phyloP scores from a whole-genome alignment of 2,888 invertebrate genomes.

The Mesoligia furuncula region DNA sequence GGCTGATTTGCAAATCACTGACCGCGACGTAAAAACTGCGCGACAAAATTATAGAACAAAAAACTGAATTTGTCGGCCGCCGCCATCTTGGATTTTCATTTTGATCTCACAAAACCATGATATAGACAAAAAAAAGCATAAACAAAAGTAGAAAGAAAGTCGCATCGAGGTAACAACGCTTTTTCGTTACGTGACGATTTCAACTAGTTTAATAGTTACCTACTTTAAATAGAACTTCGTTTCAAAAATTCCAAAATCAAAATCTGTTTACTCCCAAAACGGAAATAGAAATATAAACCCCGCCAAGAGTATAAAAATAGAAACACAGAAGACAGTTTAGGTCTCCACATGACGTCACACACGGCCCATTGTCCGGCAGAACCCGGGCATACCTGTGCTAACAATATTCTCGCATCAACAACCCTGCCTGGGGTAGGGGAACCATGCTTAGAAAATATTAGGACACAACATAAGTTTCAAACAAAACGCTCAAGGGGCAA shows the following conservation, averaged over 20 bases:
- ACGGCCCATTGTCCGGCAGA: conserved; percentile 23
- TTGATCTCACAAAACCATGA: too few relatives aligned
- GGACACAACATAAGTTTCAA: background rate
- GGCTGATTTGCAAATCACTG: background rate
- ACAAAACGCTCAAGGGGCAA: too few relatives aligned
- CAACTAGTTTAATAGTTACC: too few relatives aligned
- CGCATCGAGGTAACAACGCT: too few relatives aligned
- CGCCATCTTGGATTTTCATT: too few relatives aligned
- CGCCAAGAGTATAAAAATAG: conserved; percentile 10
- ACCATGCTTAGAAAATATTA: conserved; percentile 19
- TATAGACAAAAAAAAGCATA: too few relatives aligned
- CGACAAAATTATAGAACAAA: background rate
- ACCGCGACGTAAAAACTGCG: background rate
- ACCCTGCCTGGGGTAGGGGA: conserved; percentile 23
- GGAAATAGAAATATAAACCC: background rate
- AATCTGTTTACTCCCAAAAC: background rate
- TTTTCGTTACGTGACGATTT: too few relatives aligned
- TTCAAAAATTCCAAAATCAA: too few relatives aligned
- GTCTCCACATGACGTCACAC: conserved; percentile 24
- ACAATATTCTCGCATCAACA: conserved; percentile 48
- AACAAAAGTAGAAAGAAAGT: too few relatives aligned
- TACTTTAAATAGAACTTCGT: too few relatives aligned
- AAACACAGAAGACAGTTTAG: conserved; percentile 22
- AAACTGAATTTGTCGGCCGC: too few relatives aligned
- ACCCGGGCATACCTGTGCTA: conserved; percentile 24